These are phyloP conservation scores for Spongilla lacustris DNA, from an alignment of 37 sponge, comb jelly and placozoan species.

Conservation along the genomic window DNA sequence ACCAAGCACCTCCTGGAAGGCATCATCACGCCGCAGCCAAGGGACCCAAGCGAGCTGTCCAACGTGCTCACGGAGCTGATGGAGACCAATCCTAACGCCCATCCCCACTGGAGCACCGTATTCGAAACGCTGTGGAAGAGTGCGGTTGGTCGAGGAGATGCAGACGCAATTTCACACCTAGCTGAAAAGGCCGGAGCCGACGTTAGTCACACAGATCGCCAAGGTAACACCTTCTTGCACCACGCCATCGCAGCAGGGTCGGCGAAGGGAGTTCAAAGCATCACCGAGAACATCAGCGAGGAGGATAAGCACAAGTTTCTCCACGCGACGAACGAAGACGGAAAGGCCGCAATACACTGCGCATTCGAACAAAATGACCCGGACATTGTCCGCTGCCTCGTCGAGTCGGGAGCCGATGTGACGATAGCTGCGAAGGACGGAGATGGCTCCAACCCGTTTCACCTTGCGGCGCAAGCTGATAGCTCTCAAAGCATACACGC, in stretches of 20 bases:
- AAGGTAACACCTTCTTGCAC: background rate
- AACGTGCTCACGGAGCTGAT: background rate
- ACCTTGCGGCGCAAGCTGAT: constrained; percentile 12
- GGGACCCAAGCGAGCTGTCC: background rate
- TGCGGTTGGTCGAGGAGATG: background rate
- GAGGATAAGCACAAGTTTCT: background rate
- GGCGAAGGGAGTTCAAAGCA: background rate
- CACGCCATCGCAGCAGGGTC: background rate
- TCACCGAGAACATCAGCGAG: background rate
- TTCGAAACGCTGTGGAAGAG: background rate
- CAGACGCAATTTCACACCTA: too few relatives aligned
- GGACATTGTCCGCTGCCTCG: background rate
- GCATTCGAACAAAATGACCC: constrained; percentile 29
- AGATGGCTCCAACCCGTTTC: background rate
- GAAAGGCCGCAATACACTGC: constrained; percentile 34
- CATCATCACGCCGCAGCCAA: background rate
- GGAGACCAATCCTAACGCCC: constrained; percentile 10
- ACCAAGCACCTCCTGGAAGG: background rate
- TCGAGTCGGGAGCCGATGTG: constrained; percentile 12
- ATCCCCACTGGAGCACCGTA: constrained; percentile 6
- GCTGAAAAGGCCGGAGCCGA: background rate
- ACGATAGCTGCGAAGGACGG: background rate
- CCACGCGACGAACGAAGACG: background rate
- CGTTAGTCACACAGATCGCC: background rate
- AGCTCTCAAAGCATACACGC: background rate